These are phyloP conservation scores for Diadophis punctatus DNA, from an alignment of 2,113 vertebrate genomes.

Conservation along the genomic window DNA sequence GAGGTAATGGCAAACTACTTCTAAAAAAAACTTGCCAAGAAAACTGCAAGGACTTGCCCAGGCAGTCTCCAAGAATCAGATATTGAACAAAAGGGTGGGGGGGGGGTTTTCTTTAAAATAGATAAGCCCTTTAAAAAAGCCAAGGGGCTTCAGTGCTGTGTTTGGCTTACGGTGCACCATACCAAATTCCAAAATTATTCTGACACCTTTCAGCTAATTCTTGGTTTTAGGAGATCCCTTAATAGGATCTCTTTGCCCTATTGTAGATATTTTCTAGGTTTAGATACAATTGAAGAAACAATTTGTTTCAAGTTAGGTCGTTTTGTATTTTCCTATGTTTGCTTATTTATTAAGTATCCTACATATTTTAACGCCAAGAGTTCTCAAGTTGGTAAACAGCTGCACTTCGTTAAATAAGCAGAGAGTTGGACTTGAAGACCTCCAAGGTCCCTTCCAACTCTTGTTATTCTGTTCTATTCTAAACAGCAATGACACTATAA, in stretches of 20 bases:
- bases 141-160: background rate
- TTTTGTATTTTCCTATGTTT: background rate
- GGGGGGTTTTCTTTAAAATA: background rate
- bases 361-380: background rate
- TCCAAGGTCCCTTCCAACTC: too few species aligned
- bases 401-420: background rate
- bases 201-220: background rate
- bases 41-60: background rate
- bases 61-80: background rate
- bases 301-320: background rate
- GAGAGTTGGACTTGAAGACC: too few species aligned
- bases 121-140: background rate
- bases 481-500: background rate
- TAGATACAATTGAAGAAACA: background rate
- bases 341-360: background rate
- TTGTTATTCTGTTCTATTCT: too few species aligned
- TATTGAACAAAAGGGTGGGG: background rate
- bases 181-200: background rate
- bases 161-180: background rate
- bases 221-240: background rate
- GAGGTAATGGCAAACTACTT: background rate
- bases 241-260: background rate
- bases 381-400: background rate
- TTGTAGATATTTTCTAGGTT: background rate
- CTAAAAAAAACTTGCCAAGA: background rate